These are phyloP conservation scores for Enteromius thamalakanensis DNA, from an alignment of 2,797 vertebrate species.

Conservation along the genomic window DNA sequence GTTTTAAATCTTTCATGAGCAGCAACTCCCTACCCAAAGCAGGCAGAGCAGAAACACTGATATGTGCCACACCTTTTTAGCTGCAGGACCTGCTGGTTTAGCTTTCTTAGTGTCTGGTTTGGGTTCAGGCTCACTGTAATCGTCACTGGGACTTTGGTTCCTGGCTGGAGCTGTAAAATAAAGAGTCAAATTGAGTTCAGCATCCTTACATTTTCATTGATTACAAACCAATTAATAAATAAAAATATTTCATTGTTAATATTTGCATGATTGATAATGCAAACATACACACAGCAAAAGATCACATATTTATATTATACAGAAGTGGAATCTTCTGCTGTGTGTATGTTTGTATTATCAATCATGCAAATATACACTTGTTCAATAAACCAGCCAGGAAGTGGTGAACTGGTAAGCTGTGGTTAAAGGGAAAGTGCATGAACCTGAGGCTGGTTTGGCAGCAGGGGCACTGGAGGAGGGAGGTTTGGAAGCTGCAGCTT, in stretches of 20 bases:
- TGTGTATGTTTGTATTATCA: neutral
- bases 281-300: too few relatives aligned
- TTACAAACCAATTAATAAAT: neutral
- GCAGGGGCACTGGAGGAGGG: constrained; percentile 59
- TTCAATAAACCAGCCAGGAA: neutral
- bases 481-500: constrained; percentile 76
- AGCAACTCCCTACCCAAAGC: neutral
- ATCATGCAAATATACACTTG: neutral
- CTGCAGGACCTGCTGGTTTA: constrained; percentile 79
- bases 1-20: constrained; percentile 3
- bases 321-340: neutral
- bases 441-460: constrained; percentile 78
- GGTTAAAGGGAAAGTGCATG: neutral
- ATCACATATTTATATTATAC: too few relatives aligned
- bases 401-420: neutral
- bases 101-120: constrained; percentile 89
- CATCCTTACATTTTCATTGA: neutral
- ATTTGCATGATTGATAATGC: too few relatives aligned
- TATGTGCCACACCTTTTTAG: constrained; percentile 85
- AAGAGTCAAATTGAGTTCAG: neutral
- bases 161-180: constrained; percentile 67
- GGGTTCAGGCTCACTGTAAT: constrained; percentile 77
- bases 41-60: neutral
- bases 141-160: constrained; percentile 74
- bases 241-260: neutral